Evolutionary conservation across 2,888 invertebrate species (phyloP), one percentile per base, ranked within the genome.

Genomic region (Tortricodes alternella): DNA sequence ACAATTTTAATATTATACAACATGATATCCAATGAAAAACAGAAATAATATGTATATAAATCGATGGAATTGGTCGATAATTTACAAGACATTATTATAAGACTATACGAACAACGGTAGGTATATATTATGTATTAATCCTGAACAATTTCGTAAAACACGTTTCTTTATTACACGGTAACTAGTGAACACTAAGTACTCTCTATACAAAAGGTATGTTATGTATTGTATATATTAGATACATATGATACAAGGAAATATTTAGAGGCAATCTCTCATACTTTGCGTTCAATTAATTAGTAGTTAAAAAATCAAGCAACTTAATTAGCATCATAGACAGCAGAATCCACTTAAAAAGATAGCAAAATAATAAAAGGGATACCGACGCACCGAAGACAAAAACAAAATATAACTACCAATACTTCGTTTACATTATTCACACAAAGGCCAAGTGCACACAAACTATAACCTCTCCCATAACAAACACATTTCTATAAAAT

Each of bases 11-110:
- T 38, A 35, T 13, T 16, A 34, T 53, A 48, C 18, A 48, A 2
- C 32, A 24, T 48, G 48, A 48, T 41, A 53, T 39, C 39, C 16
- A 39, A 55, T 49, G 24, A 18, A 27, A 48, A 41, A 38, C 35
- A n/a, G 27, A 46, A 49, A 3, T 29, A 43, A 43, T 35, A 49
- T 55, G 49, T 55, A 43, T 49, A 55, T 35, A 49, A 55, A 55
- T 49, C 49, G 55, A 55, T 43, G 55, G 49, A 38, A 55, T 55
- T 55, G 55, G 55, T 55, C 55, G 49, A 49, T 19, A 13, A 37
- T 49, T 13, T 21, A 39, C 34, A 35, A 24, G 44, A 32, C 16
- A 24, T 34, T 6, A 34, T 18, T 32, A 34, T n/a, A 18, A 46
- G 37, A 39, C 48, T 34, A 48, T 34, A 50, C 39, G 21, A 51